Conservation (phyloP, 1,140 invertebrate species). For the Trypoxylus dichotomus region DNA sequence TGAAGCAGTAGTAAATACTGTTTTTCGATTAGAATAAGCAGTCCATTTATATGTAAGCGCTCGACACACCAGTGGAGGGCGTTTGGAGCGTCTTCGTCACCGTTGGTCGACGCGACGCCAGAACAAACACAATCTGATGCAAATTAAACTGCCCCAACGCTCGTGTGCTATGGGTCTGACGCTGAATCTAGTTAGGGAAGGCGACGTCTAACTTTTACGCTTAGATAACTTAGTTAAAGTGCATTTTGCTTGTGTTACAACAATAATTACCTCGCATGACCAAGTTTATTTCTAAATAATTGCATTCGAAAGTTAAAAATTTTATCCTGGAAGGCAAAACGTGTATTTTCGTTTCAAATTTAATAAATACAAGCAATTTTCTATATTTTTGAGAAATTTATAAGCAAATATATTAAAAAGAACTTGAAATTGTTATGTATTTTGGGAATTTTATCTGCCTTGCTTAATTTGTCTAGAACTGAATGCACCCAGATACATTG, state of each 20-base stretch:
- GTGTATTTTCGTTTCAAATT: too few species aligned
- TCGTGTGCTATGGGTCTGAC: neutral
- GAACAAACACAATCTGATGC: neutral
- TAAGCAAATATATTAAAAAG: too few species aligned
- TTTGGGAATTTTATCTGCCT: too few species aligned
- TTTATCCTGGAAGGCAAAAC: neutral
- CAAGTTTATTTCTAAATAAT: neutral
- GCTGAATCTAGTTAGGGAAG: neutral
- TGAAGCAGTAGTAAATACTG: neutral
- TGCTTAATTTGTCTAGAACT: too few species aligned
- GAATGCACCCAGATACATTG: too few species aligned
- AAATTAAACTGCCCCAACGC: neutral
- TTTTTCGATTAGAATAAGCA: conserved; percentile 3
- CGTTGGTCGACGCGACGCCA: neutral
- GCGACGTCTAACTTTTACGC: neutral
- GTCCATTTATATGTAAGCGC: conserved; percentile 2
- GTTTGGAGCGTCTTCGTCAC: neutral
- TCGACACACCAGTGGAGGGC: neutral
- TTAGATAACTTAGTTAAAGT: neutral
- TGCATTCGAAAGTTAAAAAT: neutral
- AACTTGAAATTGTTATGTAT: too few species aligned
- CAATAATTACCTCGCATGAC: neutral
- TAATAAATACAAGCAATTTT: too few species aligned
- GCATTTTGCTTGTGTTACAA: neutral
- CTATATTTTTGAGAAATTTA: too few species aligned